Evolutionary conservation across 2,797 vertebrate genomes (phyloP), one percentile per base, ranked within the genome.

Genomic region (Yasuhikotakia modesta): DNA sequence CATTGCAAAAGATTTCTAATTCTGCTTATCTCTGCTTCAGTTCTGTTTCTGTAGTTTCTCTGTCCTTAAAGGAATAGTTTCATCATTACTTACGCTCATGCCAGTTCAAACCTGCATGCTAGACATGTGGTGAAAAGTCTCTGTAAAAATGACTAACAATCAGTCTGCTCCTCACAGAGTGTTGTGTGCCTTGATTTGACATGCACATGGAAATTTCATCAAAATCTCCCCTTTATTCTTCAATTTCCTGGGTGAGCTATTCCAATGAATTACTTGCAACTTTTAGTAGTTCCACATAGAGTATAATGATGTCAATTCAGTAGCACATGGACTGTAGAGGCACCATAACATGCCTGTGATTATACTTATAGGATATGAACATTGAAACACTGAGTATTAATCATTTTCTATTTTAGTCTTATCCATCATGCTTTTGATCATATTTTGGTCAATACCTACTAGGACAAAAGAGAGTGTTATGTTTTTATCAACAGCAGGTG

Each of bases 351-450:
- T 24, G 0, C 43, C 43, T 61, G 48, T 5, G 39, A 61, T 55
- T 55, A 46, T 60, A 7, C 22, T 17, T 48, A n/a, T 24, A 53
- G 65, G n/a, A 48, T 68, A 24, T 32, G 30, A 19, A 69, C 66
- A 39, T 61, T n/a, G 27, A 75, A 67, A 67, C 35, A 57, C 21
- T 21, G 63, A 78, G 75, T 78, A 78, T 78, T 78, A 70, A 63
- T 52, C 45, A 53, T 61, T 63, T 61, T 52, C 11, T 70, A 70
- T 63, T 71, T 70, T 22, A 45, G 50, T 64, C 21, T 70, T 1
- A 6, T 53, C 27, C 11, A 17, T 19, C 21, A 63, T 12, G 32
- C 48, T 71, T 70, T 77, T 61, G 63, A 35, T 19, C 16, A 22
- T 5, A 17, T 68, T 67, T 58, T 32, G 30, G 67, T 50, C 57